Evolutionary conservation across 2,888 invertebrate genomes (phyloP), one percentile per base, ranked within the genome.

Genomic region (Chrysolina oricalcia): DNA sequence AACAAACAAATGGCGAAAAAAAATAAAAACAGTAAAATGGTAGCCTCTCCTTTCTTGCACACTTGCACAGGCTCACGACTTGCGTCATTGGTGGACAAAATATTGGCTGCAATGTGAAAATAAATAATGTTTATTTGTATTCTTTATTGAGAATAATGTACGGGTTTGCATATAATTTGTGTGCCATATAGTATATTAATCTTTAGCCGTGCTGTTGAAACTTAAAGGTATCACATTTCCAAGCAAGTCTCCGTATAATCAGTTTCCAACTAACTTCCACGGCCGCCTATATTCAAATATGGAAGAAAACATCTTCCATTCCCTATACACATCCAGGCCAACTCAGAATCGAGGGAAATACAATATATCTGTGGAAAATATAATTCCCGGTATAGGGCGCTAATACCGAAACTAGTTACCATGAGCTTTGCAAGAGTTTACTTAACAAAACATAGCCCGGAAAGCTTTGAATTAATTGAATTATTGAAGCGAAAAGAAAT

Each of bases 401-500:
- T 86, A 87, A 86, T 85, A 85, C 86, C 84, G 82, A 86, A 87
- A 86, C 86, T 86, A 87, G 86, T 86, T 86, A 86, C 84, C 83
- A 81, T 84, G 85, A 86, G 86, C 86, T 82, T 78, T 82, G 81
- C 83, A 80, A 76, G 84, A 87, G 87, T 87, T 88, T 87, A 87
- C 86, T 87, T 87, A 88, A 87, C 87, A 87, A 86, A 87, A 88
- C 87, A 87, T 85, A 85, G 84, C 87, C 86, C 83, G 83, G 82
- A 84, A 83, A 85, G 87, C 86, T 87, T 85, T 86, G 88, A 88
- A 88, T 89, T 89, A 88, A 89, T 89, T 89, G 88, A 89, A 89
- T 89, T 89, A 89, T 89, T 89, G 88, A 87, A 89, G 88, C 89
- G 89, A 88, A 89, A 89, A 89, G 89, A 89, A 89, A 88, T 89